Percentiles rank a stretch among this genome's conserved stretches.
These are phyloP conservation scores for Thomomys bottae DNA, from an alignment of 2,113 vertebrate genomes.

Conservation along the genomic window DNA sequence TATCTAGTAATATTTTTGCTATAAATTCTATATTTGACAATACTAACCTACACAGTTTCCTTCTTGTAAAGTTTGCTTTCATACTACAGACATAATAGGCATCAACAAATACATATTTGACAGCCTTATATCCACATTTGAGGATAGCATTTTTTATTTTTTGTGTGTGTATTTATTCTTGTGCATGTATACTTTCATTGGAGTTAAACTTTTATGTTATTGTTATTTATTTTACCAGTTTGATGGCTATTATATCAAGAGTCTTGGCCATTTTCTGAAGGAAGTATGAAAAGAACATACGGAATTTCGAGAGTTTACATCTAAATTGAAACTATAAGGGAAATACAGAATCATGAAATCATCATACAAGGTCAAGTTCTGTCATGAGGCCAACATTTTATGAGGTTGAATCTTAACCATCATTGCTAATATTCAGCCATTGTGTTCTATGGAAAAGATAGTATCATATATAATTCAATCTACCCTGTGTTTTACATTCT, in stretches of 20 bases:
- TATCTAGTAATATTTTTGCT: not conserved
- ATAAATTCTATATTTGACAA: not conserved
- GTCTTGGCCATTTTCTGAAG: slow-evolving; percentile 41
- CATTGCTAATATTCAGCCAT: not conserved
- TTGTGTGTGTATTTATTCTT: not conserved
- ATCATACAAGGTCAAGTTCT: not conserved
- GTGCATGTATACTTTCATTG: too few relatives aligned
- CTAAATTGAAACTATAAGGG: slow-evolving; percentile 46
- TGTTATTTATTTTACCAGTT: not conserved
- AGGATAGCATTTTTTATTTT: not conserved
- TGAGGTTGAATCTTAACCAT: not conserved
- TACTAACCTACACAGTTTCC: slow-evolving; percentile 29
- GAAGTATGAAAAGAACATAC: slow-evolving; percentile 10
- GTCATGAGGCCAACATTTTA: not conserved
- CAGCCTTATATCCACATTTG: not conserved
- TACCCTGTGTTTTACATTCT: not conserved
- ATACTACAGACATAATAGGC: slow-evolving; percentile 1
- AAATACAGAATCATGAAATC: slow-evolving; percentile 18
- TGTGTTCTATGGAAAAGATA: not conserved
- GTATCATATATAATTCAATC: not conserved
- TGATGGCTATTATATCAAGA: not conserved
- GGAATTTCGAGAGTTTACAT: slow-evolving; percentile 41
- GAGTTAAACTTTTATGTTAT: not conserved
- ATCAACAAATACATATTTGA: not conserved
- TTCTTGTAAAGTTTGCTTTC: slow-evolving; percentile 4